These are phyloP conservation scores for Drosophila fulvimacula DNA, from an alignment of 2,888 invertebrate genomes.

Conservation along the genomic window DNA sequence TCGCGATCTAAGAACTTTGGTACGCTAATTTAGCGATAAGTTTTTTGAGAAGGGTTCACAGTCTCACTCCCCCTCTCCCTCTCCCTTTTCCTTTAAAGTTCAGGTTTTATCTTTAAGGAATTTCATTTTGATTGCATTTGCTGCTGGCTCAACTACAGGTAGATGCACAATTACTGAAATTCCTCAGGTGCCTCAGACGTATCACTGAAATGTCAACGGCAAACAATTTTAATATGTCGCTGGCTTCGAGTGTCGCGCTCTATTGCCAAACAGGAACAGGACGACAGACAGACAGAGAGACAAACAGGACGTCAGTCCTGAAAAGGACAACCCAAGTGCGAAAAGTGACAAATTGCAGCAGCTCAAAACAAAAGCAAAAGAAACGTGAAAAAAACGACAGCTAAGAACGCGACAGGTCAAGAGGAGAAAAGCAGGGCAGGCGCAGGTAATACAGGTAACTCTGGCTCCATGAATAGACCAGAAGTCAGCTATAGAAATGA, in stretches of 20 bases:
- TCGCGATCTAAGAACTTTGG: constrained; percentile 60
- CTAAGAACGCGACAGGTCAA: constrained; percentile 58
- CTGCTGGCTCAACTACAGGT: constrained; percentile 24
- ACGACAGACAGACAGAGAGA: constrained; percentile 4
- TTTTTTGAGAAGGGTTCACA: constrained; percentile 48
- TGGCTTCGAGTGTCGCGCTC: constrained; percentile 43
- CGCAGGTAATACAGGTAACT: constrained; percentile 8
- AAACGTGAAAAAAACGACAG: constrained; percentile 13
- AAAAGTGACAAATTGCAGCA: constrained; percentile 74
- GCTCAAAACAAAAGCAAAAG: constrained; percentile 34
- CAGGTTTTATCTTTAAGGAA: constrained; percentile 16
- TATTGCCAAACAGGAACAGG: constrained; percentile 10
- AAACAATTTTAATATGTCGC: constrained; percentile 61
- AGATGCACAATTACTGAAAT: constrained; percentile 50
- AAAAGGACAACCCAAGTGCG: constrained; percentile 62
- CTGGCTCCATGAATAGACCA: constrained; percentile 28
- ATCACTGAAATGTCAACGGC: constrained; percentile 57
- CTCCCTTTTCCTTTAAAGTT: constrained; percentile 18
- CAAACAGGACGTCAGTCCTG: constrained; percentile 18
- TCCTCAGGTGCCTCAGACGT: constrained; percentile 33
- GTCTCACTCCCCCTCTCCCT: background rate
- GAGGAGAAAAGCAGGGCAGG: constrained; percentile 17
- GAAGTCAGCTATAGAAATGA: constrained; percentile 43
- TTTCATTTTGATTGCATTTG: constrained; percentile 40
- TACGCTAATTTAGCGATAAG: constrained; percentile 70